Percentiles rank a stretch among this genome's conserved stretches.
Evolutionary conservation across 92 coral and sea anemone genomes (phyloP).

Genomic region (Bergia puertoricense): DNA sequence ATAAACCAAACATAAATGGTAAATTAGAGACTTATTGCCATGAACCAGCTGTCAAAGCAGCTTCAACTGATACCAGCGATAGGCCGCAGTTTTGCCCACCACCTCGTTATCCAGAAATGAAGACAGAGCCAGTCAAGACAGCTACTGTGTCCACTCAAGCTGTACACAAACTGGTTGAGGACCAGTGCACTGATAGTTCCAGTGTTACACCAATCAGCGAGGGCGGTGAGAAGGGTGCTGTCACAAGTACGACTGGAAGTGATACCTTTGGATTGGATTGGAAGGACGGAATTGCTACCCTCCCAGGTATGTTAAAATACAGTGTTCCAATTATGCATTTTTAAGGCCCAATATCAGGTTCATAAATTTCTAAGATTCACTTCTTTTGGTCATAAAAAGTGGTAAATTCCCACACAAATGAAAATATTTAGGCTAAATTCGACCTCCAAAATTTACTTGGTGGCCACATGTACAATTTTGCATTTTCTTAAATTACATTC

Average conservation of each 20-base stretch:
- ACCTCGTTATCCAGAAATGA: conserved; percentile 1
- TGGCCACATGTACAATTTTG: too few species aligned
- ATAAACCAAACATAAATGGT: neutral
- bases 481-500: too few species aligned
- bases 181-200: neutral
- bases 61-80: conserved; percentile 35
- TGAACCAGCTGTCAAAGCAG: conserved; percentile 22
- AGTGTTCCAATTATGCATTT: neutral
- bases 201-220: neutral
- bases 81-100: neutral
- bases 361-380: too few species aligned
- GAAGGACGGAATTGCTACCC: conserved; percentile 73
- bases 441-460: too few species aligned
- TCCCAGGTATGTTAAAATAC: conserved; percentile 55
- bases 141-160: conserved; percentile 32
- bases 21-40: neutral
- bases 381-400: too few species aligned
- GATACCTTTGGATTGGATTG: conserved; percentile 69
- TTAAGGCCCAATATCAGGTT: too few species aligned
- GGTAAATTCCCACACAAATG: too few species aligned
- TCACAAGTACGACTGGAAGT: conserved; percentile 3
- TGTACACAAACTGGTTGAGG: neutral
- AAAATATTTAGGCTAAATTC: too few species aligned
- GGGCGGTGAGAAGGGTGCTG: neutral
- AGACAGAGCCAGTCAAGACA: conserved; percentile 25